Evolutionary conservation across 2,113 vertebrate genomes (phyloP).

Genomic region (Bubo bubo): DNA sequence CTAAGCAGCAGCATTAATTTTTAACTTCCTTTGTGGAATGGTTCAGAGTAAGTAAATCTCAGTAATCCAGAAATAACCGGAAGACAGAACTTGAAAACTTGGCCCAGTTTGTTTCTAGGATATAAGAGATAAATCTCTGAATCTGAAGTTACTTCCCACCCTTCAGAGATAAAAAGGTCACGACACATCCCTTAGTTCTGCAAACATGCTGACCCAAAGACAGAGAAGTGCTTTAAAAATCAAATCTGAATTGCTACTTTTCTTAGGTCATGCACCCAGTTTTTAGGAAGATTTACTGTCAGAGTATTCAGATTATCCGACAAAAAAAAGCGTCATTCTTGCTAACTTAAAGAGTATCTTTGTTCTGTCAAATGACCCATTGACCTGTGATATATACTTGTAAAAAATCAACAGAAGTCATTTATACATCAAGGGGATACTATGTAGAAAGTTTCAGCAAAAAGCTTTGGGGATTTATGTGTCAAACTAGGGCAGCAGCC

Average conservation of each 20-base stretch:
- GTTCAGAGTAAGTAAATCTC: conserved; percentile 12
- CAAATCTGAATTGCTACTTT: not conserved
- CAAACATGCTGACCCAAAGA: not conserved
- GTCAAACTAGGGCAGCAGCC: not conserved
- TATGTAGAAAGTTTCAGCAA: not conserved
- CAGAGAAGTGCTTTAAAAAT: conserved; percentile 17
- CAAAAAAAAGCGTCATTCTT: not conserved
- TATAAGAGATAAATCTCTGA: conserved; percentile 27
- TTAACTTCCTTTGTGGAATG: conserved; percentile 33
- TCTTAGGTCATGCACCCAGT: not conserved
- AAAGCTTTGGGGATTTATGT: conserved; percentile 30
- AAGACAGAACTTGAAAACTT: conserved; percentile 33
- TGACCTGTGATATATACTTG: not conserved
- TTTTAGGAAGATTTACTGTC: not conserved
- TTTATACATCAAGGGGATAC: not conserved
- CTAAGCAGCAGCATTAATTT: conserved; percentile 27
- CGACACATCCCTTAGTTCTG: conserved; percentile 28
- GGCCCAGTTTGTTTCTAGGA: conserved; percentile 24
- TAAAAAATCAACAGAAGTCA: not conserved
- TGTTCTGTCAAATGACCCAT: not conserved
- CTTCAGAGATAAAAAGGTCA: conserved; percentile 51
- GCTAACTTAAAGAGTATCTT: not conserved
- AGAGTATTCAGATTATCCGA: not conserved
- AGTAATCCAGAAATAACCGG: conserved; percentile 22
- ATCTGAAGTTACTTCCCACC: not conserved